Evolutionary conservation across 2,888 invertebrate genomes (phyloP).

Genomic region (Hypselothyrea guttata): DNA sequence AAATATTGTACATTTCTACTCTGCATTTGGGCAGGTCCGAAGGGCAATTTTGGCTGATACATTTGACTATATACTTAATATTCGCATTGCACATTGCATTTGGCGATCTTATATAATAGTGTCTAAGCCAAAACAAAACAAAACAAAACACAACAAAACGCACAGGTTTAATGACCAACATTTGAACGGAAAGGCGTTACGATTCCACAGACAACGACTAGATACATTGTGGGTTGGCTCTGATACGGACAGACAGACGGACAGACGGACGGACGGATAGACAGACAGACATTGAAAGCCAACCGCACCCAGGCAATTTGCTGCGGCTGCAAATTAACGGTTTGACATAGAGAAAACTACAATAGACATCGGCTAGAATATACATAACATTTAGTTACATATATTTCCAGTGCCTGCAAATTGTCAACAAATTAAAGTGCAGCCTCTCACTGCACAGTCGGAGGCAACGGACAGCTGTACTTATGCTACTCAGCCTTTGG

Average conservation of each 20-base stretch:
- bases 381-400: neutral
- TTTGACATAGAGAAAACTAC: conserved; percentile 24
- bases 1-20: no score
- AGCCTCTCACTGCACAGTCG: conserved; percentile 6
- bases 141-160: no score
- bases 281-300: conserved; percentile 21
- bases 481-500: no score
- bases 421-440: conserved; percentile 38
- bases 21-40: conserved; percentile 17
- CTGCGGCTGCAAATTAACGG: conserved; percentile 36
- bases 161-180: conserved; percentile 29
- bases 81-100: conserved; percentile 43
- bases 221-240: conserved; percentile 17
- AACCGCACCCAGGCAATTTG: conserved; percentile 52
- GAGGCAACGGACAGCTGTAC: no score
- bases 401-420: conserved; percentile 6
- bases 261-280: conserved; percentile 11
- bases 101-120: conserved; percentile 28
- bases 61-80: conserved; percentile 36
- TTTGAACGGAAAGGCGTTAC: conserved; percentile 29
- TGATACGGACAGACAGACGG: conserved; percentile 11
- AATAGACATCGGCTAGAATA: conserved; percentile 11
- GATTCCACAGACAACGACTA: conserved; percentile 5
- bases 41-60: conserved; percentile 10
- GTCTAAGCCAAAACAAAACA: conserved; percentile 2